Evolutionary conservation across 2,113 vertebrate species (phyloP), one percentile per base, ranked within the genome.

Genomic region (Hippoglossus stenolepis): DNA sequence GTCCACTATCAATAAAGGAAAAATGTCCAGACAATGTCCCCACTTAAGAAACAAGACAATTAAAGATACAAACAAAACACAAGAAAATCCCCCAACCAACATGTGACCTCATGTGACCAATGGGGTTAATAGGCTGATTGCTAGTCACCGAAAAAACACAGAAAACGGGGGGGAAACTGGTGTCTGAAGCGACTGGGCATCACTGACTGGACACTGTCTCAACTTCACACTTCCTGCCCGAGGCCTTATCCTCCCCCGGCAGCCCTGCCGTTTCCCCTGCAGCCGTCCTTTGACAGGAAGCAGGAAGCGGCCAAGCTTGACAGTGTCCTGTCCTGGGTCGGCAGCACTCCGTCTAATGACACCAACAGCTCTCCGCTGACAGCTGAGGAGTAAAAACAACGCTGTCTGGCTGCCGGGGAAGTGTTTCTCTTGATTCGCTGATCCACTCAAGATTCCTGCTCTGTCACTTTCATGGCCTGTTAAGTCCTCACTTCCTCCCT

Each of bases 231-330:
- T 90, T 93, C 92, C 90, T 93, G 90, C 67, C 47, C 1, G 45
- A 70, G 79, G 74, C 86, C 86, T 93, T 91, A 93, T 93, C 93
- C 91, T 79, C 56, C 61, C 65, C 17, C 68, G 38, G 79, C 92
- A 94, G 89, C 60, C 80, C 85, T 70, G 77, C 67, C n/a, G 60
- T 61, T 92, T 91, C 87, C 87, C 77, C 82, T 87, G 84, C 86
- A 87, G 84, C 69, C 83, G 57, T 88, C 82, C 83, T 90, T 84
- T 84, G 73, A 87, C 90, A 90, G 92, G 92, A 93, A 93, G 90
- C 90, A 91, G 92, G 89, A 93, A 93, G 85, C 77, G 24, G 31
- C 84, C 84, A 68, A 63, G 69, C 86, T 77, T 70, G 82, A 81
- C 86, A 57, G 82, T 65, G 85, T 86, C 85, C 72, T 76, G 79